Percentiles rank a stretch among this genome's conserved stretches.
Evolutionary conservation across 2,888 invertebrate species (phyloP).

Genomic region (Drosophila incognita): DNA sequence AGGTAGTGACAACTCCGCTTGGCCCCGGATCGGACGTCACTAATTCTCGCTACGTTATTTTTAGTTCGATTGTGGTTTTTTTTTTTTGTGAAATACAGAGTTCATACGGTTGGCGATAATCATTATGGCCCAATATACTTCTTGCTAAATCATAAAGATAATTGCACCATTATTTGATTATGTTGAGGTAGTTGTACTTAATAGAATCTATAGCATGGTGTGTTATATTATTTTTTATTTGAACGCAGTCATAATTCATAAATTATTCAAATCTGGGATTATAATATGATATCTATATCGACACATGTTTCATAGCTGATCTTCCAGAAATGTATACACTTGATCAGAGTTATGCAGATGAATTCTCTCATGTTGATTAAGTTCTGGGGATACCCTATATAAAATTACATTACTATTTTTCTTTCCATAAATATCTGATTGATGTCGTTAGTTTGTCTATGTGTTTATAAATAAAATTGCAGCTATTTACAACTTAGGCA

Average conservation of each 20-base stretch:
- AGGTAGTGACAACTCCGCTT: slow-evolving; percentile 34
- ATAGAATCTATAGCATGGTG: slow-evolving; percentile 10
- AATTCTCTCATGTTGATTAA: neutral
- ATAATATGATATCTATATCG: neutral
- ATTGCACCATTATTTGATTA: slow-evolving; percentile 50
- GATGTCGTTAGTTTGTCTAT: neutral
- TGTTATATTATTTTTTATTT: neutral
- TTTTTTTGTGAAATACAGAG: slow-evolving; percentile 40
- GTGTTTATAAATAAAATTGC: slow-evolving; percentile 2
- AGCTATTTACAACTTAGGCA: slow-evolving; percentile 5
- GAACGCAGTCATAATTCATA: neutral
- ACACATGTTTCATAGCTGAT: neutral
- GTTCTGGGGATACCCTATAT: neutral
- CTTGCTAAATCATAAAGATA: slow-evolving; percentile 62
- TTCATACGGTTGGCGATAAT: slow-evolving; percentile 6
- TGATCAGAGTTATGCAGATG: neutral
- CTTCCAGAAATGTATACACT: neutral
- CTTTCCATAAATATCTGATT: neutral
- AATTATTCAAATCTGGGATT: neutral
- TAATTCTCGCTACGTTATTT: slow-evolving; percentile 29
- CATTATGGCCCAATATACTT: slow-evolving; percentile 23
- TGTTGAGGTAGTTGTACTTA: slow-evolving; percentile 57
- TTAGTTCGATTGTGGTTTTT: slow-evolving; percentile 27
- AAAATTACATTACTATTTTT: neutral
- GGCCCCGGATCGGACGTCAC: slow-evolving; percentile 13